phyloP scores from a whole-genome alignment of 2,113 vertebrate species.

The Labeo rohita region DNA sequence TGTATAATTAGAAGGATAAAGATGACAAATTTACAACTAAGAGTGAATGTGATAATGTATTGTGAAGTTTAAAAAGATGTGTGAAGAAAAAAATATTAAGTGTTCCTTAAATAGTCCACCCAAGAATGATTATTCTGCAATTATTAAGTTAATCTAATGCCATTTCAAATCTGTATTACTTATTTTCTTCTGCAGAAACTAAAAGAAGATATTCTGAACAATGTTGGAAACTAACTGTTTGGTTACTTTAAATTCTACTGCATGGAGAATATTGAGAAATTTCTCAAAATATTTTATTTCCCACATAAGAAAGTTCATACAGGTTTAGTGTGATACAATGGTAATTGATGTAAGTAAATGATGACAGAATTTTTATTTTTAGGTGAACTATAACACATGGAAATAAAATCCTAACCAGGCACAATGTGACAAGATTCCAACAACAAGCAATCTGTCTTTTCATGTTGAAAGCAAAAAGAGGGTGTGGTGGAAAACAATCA shows the following conservation, averaged over 20 bases:
- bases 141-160: too few species aligned
- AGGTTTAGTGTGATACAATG: too few species aligned
- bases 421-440: not conserved
- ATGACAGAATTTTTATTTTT: too few species aligned
- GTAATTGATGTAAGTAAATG: too few species aligned
- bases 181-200: not conserved
- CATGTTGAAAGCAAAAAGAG: not conserved
- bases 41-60: not conserved
- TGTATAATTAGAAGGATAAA: not conserved
- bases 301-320: not conserved
- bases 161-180: too few species aligned
- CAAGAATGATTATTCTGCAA: not conserved
- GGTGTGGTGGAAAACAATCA: not conserved
- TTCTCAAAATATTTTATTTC: not conserved
- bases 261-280: not conserved
- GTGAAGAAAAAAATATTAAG: not conserved
- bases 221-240: not conserved
- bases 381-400: too few species aligned
- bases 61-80: not conserved
- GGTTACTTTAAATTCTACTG: not conserved
- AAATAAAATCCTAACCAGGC: not conserved
- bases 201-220: not conserved
- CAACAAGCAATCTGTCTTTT: not conserved
- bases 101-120: not conserved
- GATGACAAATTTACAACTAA: too few species aligned